These are phyloP conservation scores for Nysson spinosus DNA, from an alignment of 2,888 invertebrate genomes.

Conservation along the genomic window DNA sequence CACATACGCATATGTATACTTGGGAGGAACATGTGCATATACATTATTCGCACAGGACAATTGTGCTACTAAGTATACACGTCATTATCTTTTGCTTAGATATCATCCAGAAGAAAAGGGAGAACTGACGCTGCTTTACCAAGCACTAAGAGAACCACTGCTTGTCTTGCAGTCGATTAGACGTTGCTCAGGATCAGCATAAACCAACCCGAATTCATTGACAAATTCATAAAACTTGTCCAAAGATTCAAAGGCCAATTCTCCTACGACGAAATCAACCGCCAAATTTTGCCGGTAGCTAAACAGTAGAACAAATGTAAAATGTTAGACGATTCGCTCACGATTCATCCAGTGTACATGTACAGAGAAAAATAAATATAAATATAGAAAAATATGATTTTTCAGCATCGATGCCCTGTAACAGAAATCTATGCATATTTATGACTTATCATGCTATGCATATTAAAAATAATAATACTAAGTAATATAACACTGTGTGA, in stretches of 20 bases:
- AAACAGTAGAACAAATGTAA: slow-evolving; percentile 79
- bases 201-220: slow-evolving; percentile 87
- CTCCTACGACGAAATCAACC: slow-evolving; percentile 90
- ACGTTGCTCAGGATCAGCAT: slow-evolving; percentile 83
- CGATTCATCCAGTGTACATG: too few relatives aligned
- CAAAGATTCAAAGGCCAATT: slow-evolving; percentile 91
- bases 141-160: slow-evolving; percentile 76
- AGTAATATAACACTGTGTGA: too few relatives aligned
- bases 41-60: slow-evolving; percentile 36
- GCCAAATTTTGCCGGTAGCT: slow-evolving; percentile 96
- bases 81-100: slow-evolving; percentile 28
- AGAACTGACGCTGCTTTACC: slow-evolving; percentile 62
- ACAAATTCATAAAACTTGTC: slow-evolving; percentile 94
- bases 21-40: slow-evolving; percentile 44
- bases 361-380: slow-evolving; percentile 32
- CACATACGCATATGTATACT: slow-evolving; percentile 51
- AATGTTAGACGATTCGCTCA: slow-evolving; percentile 77
- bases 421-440: slow-evolving; percentile 71
- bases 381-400: slow-evolving; percentile 73
- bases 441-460: slow-evolving; percentile 34
- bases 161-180: slow-evolving; percentile 95
- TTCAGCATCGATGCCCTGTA: slow-evolving; percentile 68
- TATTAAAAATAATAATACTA: too few relatives aligned
- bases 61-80: slow-evolving; percentile 28
- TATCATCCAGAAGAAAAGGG: slow-evolving; percentile 45